A percentile compares a stretch with the other conserved stretches of the same genome.
Evolutionary conservation across 1,140 invertebrate genomes (phyloP).

Genomic region (Limonius californicus): DNA sequence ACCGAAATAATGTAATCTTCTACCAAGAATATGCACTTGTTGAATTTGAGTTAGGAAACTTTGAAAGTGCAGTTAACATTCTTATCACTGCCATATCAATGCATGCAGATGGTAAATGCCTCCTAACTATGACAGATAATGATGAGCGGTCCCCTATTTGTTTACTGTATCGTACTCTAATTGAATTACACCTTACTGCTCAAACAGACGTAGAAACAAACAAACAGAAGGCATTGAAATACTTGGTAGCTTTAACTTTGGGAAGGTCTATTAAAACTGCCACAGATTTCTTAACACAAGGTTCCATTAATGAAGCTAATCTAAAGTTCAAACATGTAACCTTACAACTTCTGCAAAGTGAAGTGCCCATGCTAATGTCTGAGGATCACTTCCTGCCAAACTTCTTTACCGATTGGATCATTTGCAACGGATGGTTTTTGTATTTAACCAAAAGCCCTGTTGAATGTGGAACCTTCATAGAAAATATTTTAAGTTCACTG

Average conservation of each 20-base stretch:
- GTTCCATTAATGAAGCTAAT: conserved; percentile 30
- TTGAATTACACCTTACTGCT: conserved; percentile 46
- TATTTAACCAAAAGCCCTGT: conserved; percentile 44
- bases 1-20: conserved; percentile 55
- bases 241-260: conserved; percentile 33
- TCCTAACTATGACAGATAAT: not conserved
- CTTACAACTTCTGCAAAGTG: conserved; percentile 32
- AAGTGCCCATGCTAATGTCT: conserved; percentile 6
- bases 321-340: conserved; percentile 41
- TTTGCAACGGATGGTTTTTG: conserved; percentile 54
- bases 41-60: conserved; percentile 53
- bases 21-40: conserved; percentile 62
- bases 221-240: conserved; percentile 31
- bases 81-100: conserved; percentile 50
- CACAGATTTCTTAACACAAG: conserved; percentile 21
- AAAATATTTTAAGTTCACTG: conserved; percentile 37
- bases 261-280: conserved; percentile 22
- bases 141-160: conserved; percentile 45
- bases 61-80: conserved; percentile 49
- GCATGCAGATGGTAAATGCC: conserved; percentile 17
- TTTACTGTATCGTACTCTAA: conserved; percentile 47
- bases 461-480: conserved; percentile 42
- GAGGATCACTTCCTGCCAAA: conserved; percentile 51
- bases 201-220: not conserved
- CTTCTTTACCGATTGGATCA: conserved; percentile 52